phyloP scores from a whole-genome alignment of 2,113 vertebrate genomes.

The Struthio camelus region DNA sequence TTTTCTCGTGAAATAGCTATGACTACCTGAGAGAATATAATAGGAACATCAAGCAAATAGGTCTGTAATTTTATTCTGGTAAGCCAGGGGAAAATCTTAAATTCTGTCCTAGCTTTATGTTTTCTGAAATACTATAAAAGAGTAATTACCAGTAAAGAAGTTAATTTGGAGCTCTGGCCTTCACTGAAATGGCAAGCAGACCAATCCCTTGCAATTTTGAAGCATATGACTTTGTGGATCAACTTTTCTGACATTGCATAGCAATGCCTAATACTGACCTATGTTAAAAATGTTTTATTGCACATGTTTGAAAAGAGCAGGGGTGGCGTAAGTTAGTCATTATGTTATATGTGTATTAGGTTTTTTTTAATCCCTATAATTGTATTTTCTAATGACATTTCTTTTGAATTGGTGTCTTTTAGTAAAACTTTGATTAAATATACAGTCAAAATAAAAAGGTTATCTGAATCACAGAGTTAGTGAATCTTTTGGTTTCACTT shows the following conservation, averaged over 20 bases:
- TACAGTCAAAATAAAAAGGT: background rate
- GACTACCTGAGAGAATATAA: background rate
- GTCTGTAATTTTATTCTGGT: background rate
- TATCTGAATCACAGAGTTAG: background rate
- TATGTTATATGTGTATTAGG: rapidly evolving
- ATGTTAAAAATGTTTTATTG: background rate
- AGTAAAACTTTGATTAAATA: background rate
- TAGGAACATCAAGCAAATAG: background rate
- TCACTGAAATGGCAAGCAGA: background rate
- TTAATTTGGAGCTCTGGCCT: background rate
- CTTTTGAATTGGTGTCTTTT: background rate
- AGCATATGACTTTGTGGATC: background rate
- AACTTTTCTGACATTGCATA: background rate
- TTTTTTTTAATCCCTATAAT: background rate
- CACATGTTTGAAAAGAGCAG: background rate
- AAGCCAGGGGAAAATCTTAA: background rate
- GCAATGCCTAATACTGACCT: background rate
- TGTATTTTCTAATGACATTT: background rate
- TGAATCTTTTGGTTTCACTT: background rate
- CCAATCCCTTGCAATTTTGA: background rate
- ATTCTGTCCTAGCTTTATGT: background rate
- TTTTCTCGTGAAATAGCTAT: background rate
- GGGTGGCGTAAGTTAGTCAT: background rate
- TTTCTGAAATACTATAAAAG: background rate
- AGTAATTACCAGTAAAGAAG: background rate